Base-by-base conservation (phyloP, 2,113 vertebrate genomes). In the Macquaria ambigua region DNA sequence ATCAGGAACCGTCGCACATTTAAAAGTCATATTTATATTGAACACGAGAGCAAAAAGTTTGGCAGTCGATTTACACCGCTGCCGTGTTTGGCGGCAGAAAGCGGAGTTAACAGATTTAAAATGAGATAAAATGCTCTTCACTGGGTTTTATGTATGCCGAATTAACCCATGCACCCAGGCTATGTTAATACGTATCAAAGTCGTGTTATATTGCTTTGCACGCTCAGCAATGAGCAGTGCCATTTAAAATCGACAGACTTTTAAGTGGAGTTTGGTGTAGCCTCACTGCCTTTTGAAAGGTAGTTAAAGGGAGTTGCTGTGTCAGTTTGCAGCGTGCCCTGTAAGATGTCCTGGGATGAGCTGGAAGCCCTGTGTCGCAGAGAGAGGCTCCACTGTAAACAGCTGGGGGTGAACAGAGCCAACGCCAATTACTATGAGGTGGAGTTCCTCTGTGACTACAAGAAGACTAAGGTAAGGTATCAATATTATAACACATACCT, bases 381-480 rank as follows among this genome's bases (percentile, higher is more conserved):
- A 68, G 89, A 96, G 83, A 95, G 87, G 62, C 77, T 97, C 34
- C 86, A 92, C 74, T 98, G 97, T 77, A 81, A 93, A 41, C 64
- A 93, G 37, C 93, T 98, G 0, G 94, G 94, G 0, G 92, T 98
- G 77, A 97, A 88, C 79, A 96, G 90, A 77, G 88, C 94, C 80
- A 97, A 97, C 46, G 90, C 96, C 43, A 94, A 95, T 74, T 95
- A 97, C 25, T 97, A 96, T 77, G 97, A 97, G 90, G 97, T 98
- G 81, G 97, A 98, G 52, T 98, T 97, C 89, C 93, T 98, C 66
- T 97, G 96, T 43, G 96, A 98, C 94, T 97, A 97, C 92, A 97
- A 95, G 91, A 97, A 94, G 85, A 92, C 83, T 0, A 95, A 95
- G 89, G 94, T 95, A 84, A 48, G 63, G 0, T 1, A 5, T 53